Conservation (phyloP, 1,140 invertebrate genomes). For the Microplitis demolitor region DNA sequence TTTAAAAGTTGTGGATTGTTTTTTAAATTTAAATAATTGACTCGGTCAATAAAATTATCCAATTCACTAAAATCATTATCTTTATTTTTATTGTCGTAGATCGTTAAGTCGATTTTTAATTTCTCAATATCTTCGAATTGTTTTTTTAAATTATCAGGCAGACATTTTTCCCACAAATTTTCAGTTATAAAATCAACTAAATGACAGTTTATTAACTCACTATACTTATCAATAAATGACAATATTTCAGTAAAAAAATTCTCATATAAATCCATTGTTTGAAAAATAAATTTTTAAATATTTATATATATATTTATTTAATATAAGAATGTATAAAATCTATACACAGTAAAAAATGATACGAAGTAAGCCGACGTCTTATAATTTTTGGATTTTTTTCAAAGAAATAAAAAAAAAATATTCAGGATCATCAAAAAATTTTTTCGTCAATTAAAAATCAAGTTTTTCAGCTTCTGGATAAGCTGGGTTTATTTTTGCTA, state of each 20-base stretch:
- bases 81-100: neutral
- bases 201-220: constrained; percentile 75
- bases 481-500: constrained; percentile 65
- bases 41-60: constrained; percentile 35
- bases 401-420: neutral
- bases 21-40: constrained; percentile 38
- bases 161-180: constrained; percentile 67
- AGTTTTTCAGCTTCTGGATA: constrained; percentile 62
- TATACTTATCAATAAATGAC: constrained; percentile 64
- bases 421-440: neutral
- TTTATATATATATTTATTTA: constrained; percentile 26
- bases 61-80: constrained; percentile 31
- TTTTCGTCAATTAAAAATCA: constrained; percentile 54
- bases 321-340: no score
- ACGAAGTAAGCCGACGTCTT: no score
- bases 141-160: constrained; percentile 63
- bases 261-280: constrained; percentile 37
- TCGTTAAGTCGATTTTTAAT: constrained; percentile 6
- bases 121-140: constrained; percentile 59
- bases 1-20: constrained; percentile 18
- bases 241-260: constrained; percentile 63
- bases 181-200: constrained; percentile 81
- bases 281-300: neutral
- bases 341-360: no score
- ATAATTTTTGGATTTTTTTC: no score